A percentile compares a stretch with the other conserved stretches of the same genome.
These are phyloP conservation scores for Eristalinus aeneus DNA, from an alignment of 2,888 invertebrate genomes.

Conservation along the genomic window DNA sequence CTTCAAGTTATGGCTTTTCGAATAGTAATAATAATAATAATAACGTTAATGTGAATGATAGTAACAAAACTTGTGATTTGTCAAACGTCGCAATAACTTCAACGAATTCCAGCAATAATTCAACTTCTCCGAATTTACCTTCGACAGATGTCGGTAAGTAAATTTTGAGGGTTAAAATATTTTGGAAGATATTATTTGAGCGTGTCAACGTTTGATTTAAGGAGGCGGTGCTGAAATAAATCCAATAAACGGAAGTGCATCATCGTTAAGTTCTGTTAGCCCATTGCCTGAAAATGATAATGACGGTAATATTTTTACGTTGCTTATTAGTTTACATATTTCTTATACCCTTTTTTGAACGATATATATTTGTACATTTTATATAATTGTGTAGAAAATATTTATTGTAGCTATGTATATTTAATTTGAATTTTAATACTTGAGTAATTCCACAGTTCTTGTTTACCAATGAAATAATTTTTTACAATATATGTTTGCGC, in stretches of 20 bases:
- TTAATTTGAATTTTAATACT: no score
- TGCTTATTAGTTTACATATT: background rate
- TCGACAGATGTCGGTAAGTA: slow-evolving; percentile 75
- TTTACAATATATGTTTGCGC: no score
- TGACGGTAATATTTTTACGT: slow-evolving; percentile 76
- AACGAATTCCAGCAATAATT: slow-evolving; percentile 79
- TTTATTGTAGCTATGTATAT: no score
- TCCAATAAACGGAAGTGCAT: slow-evolving; percentile 78
- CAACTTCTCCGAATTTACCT: slow-evolving; percentile 79
- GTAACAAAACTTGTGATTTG: slow-evolving; percentile 75
- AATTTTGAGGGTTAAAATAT: background rate
- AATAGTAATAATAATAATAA: slow-evolving; percentile 71
- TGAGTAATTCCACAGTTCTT: no score
- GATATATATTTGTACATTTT: no score
- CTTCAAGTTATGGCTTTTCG: slow-evolving; percentile 77
- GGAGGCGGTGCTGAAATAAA: slow-evolving; percentile 74
- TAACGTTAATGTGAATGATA: slow-evolving; percentile 70
- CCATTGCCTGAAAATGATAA: slow-evolving; percentile 79
- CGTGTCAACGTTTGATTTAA: background rate
- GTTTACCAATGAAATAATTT: no score
- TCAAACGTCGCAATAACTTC: slow-evolving; percentile 77
- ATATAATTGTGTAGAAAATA: no score
- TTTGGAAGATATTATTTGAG: background rate
- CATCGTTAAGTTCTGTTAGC: slow-evolving; percentile 79
- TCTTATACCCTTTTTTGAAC: background rate